Percentiles rank a stretch among this genome's conserved stretches.
Evolutionary conservation across 2,113 vertebrate genomes (phyloP).

Genomic region (Strix aluco): DNA sequence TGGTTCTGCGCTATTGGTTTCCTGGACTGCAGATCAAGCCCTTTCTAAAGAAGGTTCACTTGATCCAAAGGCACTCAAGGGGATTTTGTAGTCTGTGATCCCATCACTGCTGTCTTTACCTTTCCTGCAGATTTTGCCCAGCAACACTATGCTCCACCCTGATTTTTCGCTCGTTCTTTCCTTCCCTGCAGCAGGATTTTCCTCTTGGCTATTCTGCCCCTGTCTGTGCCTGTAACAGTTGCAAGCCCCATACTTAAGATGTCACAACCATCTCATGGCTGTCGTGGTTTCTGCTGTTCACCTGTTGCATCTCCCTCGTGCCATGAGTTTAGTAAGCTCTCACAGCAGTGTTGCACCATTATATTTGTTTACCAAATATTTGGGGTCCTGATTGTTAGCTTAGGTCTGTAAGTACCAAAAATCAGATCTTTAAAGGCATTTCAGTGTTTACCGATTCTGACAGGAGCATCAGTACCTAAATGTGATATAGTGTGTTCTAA

Average conservation of each 20-base stretch:
- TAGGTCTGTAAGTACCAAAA: background rate
- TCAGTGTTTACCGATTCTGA: background rate
- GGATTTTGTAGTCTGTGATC: background rate
- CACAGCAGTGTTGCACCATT: background rate
- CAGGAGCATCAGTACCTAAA: background rate
- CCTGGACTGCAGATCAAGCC: background rate
- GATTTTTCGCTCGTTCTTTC: background rate
- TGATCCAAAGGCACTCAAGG: background rate
- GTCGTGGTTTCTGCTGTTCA: background rate
- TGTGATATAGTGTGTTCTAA: background rate
- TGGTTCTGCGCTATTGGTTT: background rate
- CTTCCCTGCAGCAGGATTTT: background rate
- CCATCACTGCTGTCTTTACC: background rate
- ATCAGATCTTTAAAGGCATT: background rate
- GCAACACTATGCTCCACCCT: background rate
- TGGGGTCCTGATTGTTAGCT: background rate
- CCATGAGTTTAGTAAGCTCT: background rate
- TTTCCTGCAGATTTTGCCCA: background rate
- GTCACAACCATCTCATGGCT: background rate
- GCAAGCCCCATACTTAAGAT: background rate
- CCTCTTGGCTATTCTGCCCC: background rate
- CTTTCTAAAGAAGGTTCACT: background rate
- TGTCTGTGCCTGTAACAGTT: background rate
- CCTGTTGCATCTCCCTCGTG: background rate
- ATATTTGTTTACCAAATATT: background rate